These are phyloP conservation scores for Holothuria leucospilota DNA, from an alignment of 53 echinoderm and acorn worm species.

Conservation along the genomic window DNA sequence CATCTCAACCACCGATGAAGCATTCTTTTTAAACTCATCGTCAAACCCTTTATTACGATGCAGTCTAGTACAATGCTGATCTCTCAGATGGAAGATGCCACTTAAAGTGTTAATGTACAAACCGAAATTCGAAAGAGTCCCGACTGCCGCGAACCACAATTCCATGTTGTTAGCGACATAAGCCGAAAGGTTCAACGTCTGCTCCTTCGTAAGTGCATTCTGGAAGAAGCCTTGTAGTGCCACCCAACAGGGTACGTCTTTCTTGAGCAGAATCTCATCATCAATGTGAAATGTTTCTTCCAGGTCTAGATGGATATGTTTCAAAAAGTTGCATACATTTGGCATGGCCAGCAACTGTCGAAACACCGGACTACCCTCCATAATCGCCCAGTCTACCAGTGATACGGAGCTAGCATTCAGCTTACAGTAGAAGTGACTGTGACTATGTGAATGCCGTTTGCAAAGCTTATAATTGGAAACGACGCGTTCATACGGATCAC, in stretches of 20 bases:
- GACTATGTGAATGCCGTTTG: not conserved
- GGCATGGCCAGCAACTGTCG: not conserved
- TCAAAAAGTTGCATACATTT: not conserved
- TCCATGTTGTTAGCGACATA: not conserved
- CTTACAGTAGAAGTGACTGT: not conserved
- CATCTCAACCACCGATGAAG: too few species aligned
- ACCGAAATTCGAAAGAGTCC: not conserved
- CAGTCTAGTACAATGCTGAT: too few species aligned
- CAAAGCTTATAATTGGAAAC: not conserved
- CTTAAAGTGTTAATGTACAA: too few species aligned
- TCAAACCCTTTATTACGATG: too few species aligned
- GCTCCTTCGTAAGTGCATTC: not conserved
- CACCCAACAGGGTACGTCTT: not conserved
- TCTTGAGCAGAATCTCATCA: not conserved
- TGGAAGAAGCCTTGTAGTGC: not conserved
- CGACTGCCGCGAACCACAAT: slow-evolving; percentile 5
- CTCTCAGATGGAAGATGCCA: too few species aligned
- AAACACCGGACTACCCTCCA: not conserved
- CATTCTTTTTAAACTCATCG: too few species aligned
- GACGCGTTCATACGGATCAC: not conserved
- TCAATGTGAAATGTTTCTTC: too few species aligned
- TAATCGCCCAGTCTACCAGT: not conserved
- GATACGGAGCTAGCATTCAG: not conserved
- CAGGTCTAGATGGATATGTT: too few species aligned
- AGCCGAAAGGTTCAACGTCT: not conserved